Base-by-base conservation (phyloP, 2,888 invertebrate species). In the Drosophila niveifrons region DNA sequence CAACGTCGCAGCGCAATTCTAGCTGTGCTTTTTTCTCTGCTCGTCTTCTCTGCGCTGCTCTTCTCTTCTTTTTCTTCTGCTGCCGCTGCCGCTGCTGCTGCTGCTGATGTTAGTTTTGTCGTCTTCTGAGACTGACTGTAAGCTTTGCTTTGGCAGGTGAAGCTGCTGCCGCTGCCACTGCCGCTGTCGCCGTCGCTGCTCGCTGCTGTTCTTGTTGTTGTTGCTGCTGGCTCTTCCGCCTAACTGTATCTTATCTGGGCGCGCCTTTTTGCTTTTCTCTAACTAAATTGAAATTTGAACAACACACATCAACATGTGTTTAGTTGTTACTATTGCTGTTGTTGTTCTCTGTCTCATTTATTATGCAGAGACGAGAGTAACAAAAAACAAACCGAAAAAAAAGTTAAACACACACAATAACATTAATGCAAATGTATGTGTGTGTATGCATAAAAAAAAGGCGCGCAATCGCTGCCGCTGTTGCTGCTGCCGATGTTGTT, bases 161-260 rank as follows among this genome's bases (percentile, higher is more conserved):
- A 28, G 29, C 23, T 44, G 64, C 13, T 51, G 65, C 8, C 29
- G 57, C 52, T n/a, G 50, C 28, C 13, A 9, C 36, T 17, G 41
- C 3, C 18, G 52, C 28, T 15, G 44, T 13, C 50, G 31, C 11
- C 28, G 29, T 29, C 43, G 71, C 11, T 50, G 51, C 29, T 50
- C 23, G 13, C 10, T 44, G 17, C 34, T 34, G 36, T 4, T 44
- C 17, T 39, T 47, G 31, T 29, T 56, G 55, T 29, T 55, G 41
- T 39, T 15, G 44, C 34, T 46, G 46, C 56, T 23, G 23, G 23
- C 23, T 53, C 46, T 55, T 50, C 57, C 68, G 64, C 15, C 47
- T 74, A 68, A 78, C 68, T 65, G 75, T 75, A 73, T 68, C 64
- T 75, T 77, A 67, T 78, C 73, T 46, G 58, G 15, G 59, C 61